Evolutionary conservation across 2,113 vertebrate species (phyloP).

Genomic region (Entelurus aequoreus): DNA sequence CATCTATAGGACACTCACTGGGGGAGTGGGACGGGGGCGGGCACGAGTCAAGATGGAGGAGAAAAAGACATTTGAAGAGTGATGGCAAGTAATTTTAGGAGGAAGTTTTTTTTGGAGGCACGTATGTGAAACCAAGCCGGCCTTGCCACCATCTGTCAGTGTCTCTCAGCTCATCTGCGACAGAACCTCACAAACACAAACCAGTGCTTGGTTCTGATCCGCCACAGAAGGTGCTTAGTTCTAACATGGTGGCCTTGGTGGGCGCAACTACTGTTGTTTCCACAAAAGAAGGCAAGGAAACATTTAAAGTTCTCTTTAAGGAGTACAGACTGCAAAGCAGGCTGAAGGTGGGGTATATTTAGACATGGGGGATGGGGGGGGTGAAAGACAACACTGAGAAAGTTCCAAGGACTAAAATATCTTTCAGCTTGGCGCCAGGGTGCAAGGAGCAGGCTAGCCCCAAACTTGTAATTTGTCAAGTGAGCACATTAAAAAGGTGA

Average conservation of each 20-base stretch:
- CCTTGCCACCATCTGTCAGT: constrained; percentile 56
- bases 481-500: not conserved
- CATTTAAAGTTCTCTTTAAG: too few relatives aligned
- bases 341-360: constrained; percentile 31
- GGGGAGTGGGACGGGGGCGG: not conserved
- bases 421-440: constrained; percentile 59
- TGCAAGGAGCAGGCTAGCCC: constrained; percentile 24
- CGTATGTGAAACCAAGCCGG: constrained; percentile 66
- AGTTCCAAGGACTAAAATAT: constrained; percentile 65
- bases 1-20: not conserved
- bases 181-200: not conserved
- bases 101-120: constrained; percentile 69
- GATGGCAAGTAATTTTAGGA: constrained; percentile 69
- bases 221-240: too few relatives aligned
- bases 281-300: too few relatives aligned
- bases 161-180: constrained; percentile 41
- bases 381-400: constrained; percentile 72
- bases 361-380: not conserved
- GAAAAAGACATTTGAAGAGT: not conserved
- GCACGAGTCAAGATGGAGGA: not conserved
- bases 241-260: too few relatives aligned
- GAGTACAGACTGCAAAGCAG: constrained; percentile 32
- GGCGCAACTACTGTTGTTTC: too few relatives aligned
- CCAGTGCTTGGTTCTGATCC: too few relatives aligned
- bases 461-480: not conserved